Evolutionary conservation across 2,888 invertebrate species (phyloP).

Genomic region (Cheilosia pagana): DNA sequence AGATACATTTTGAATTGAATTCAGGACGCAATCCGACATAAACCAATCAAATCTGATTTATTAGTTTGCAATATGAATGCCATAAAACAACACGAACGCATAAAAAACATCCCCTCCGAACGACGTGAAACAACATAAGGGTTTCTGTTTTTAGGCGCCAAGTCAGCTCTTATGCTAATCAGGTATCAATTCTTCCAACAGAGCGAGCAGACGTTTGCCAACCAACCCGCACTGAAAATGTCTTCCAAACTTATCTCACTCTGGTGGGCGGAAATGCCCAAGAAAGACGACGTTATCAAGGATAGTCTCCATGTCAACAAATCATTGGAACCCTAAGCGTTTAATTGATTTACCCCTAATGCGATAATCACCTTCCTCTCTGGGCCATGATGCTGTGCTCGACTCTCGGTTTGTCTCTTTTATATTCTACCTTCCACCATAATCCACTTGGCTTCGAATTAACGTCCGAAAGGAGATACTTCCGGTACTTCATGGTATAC

Average conservation of each 20-base stretch:
- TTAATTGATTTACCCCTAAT: slow-evolving; percentile 74
- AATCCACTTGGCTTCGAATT: slow-evolving; percentile 69
- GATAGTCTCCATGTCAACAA: slow-evolving; percentile 70
- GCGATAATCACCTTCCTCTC: slow-evolving; percentile 72
- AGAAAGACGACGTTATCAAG: slow-evolving; percentile 58
- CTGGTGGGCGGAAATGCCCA: slow-evolving; percentile 6
- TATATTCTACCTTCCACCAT: slow-evolving; percentile 43
- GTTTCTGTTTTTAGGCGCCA: slow-evolving; percentile 59
- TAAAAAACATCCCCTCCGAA: slow-evolving; percentile 31
- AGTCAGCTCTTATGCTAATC: slow-evolving; percentile 71
- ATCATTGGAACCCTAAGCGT: slow-evolving; percentile 68
- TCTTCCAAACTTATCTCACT: not conserved
- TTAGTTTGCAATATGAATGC: slow-evolving; percentile 66
- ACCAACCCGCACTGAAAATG: not conserved
- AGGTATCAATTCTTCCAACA: slow-evolving; percentile 18
- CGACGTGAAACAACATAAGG: slow-evolving; percentile 32
- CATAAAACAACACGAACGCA: slow-evolving; percentile 43
- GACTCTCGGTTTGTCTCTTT: slow-evolving; percentile 36
- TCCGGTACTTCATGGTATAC: slow-evolving; percentile 53
- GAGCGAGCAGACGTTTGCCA: slow-evolving; percentile 21
- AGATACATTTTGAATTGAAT: slow-evolving; percentile 18
- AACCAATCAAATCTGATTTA: slow-evolving; percentile 52
- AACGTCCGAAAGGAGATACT: slow-evolving; percentile 62
- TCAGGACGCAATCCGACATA: not conserved
- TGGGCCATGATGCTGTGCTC: slow-evolving; percentile 56